Evolutionary conservation across 2,113 vertebrate genomes (phyloP).

Genomic region (Macrotis lagotis): DNA sequence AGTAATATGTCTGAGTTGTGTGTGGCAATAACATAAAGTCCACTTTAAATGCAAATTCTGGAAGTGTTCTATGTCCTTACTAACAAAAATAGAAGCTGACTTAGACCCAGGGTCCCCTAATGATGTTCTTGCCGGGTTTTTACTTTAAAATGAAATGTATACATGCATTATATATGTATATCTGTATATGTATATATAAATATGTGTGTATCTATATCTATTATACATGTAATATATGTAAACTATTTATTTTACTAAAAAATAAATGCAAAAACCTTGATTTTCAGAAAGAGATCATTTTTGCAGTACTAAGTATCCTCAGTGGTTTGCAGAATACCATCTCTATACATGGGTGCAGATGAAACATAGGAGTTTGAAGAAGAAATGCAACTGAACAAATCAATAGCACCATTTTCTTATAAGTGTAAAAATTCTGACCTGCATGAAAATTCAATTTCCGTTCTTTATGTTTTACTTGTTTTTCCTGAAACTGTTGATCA

Average conservation of each 20-base stretch:
- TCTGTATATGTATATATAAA: background rate
- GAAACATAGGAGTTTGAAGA: background rate
- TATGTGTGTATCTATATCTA: too few relatives aligned
- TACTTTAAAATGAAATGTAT: background rate
- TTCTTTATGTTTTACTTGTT: background rate
- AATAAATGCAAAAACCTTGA: background rate
- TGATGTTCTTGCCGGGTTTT: background rate
- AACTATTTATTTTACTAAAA: background rate
- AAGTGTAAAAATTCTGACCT: background rate
- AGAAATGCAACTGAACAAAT: background rate
- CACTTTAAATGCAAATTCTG: background rate
- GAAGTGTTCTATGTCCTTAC: background rate
- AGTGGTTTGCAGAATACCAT: background rate
- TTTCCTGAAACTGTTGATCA: background rate
- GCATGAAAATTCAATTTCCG: background rate
- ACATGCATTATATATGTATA: background rate
- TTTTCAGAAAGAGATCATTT: background rate
- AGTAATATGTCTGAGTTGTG: background rate
- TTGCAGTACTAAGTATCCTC: background rate
- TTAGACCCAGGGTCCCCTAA: background rate
- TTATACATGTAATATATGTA: too few relatives aligned
- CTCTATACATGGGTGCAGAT: background rate
- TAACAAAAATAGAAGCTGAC: background rate
- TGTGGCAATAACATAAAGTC: background rate
- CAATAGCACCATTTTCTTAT: background rate